Evolutionary conservation across 2,888 invertebrate genomes (phyloP), one percentile per base, ranked within the genome.

Genomic region (Cephus nigrinus): DNA sequence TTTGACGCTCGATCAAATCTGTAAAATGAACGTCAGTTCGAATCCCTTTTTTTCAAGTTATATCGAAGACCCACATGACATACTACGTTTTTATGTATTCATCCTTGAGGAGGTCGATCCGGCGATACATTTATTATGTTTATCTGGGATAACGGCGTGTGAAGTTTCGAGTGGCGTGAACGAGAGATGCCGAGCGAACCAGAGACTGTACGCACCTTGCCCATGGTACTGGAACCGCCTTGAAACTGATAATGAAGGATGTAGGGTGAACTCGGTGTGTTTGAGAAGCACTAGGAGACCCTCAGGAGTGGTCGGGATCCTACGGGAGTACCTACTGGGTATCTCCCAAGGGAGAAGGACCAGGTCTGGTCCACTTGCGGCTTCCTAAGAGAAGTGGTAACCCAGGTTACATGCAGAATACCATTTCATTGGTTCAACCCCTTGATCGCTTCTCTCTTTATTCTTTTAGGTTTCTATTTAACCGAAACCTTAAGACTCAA

Each of bases 341-440:
- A 55, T 55, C 23, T 55, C 88, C 84, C 85, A 74, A 76, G 84
- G 86, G 88, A 55, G 23, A 23, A 55, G 23, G 23, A 55, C 23
- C 55, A 40, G 75, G 74, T 75, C 73, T 15, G 36, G 73, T 76
- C 75, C 74, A 34, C 77, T 79, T 77, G 33, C 77, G 78, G 71
- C 36, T 74, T 79, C 76, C 75, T 75, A 35, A 35, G 12, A 78
- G 71, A 86, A 88, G 87, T 85, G 88, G 86, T 86, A 87, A 88
- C 86, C 84, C 86, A 80, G 83, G 88, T 88, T 88, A 84, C 87
- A 89, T 87, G 88, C 85, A 88, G 88, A 88, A 88, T 89, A 84
- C 83, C 80, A 55, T 55, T 55, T 23, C 23, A 23, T 23, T 55
- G 55, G 23, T 55, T 55, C 9, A 55, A 23, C 1, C 40, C 9